Percentiles rank a stretch among this genome's conserved stretches.
phyloP scores from a whole-genome alignment of 2,797 vertebrate species.

The Crenichthys baileyi region DNA sequence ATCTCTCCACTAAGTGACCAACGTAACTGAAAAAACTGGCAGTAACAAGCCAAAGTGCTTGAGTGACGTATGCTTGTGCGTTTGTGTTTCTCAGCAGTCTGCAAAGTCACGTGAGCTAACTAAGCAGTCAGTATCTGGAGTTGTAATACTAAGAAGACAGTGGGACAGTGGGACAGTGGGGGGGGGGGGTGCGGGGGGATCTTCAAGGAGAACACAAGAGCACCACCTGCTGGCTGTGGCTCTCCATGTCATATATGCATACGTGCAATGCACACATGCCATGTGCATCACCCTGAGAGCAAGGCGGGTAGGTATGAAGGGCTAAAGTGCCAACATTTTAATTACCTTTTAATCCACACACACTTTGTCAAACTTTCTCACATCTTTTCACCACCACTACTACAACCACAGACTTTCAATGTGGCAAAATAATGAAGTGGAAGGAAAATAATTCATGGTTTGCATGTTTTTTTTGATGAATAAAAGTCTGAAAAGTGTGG shows the following conservation, averaged over 20 bases:
- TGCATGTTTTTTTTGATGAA: not conserved
- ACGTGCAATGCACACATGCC: too few relatives aligned
- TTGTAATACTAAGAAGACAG: slow-evolving; percentile 12
- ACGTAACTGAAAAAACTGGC: slow-evolving; percentile 14
- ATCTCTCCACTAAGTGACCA: slow-evolving; percentile 22
- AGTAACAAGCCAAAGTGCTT: slow-evolving; percentile 12
- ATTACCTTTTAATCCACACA: not conserved
- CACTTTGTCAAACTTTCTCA: slow-evolving; percentile 5
- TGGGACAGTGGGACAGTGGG: too few relatives aligned
- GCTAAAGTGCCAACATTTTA: slow-evolving; percentile 15
- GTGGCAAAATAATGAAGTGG: not conserved
- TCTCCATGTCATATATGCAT: not conserved
- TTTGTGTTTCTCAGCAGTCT: slow-evolving; percentile 47
- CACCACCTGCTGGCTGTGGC: slow-evolving; percentile 77
- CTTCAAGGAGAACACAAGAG: slow-evolving; percentile 70
- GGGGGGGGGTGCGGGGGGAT: slow-evolving; percentile 7
- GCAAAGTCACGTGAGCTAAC: slow-evolving; percentile 47
- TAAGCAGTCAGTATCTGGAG: slow-evolving; percentile 25
- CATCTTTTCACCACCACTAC: not conserved
- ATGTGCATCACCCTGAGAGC: slow-evolving; percentile 48
- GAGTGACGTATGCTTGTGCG: slow-evolving; percentile 32
- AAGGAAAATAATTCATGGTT: not conserved
- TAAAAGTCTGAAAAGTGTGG: too few relatives aligned
- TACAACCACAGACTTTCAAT: too few relatives aligned
- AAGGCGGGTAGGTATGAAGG: slow-evolving; percentile 6